Evolutionary conservation across 1,140 invertebrate genomes (phyloP), one percentile per base, ranked within the genome.

Genomic region (Mercenaria mercenaria): DNA sequence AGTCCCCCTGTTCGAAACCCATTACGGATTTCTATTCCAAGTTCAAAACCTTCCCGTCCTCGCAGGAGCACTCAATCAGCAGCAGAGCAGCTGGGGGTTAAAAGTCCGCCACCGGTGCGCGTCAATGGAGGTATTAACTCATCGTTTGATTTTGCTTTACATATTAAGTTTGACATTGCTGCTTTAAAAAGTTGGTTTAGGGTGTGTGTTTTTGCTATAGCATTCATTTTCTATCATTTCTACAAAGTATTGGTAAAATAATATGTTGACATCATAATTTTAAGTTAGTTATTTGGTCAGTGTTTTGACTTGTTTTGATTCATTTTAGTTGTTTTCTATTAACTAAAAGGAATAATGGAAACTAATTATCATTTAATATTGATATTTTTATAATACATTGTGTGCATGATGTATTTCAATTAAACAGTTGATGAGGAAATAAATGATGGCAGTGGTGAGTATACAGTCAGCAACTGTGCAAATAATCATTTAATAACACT

Each of bases 61-160:
- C 77, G 84, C 41, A 92, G 83, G 74, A 92, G 80, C 67, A 64
- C 79, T 23, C 83, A 93, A 56, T 93, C 94, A 3, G 94, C 94
- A 77, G 93, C 90, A 59, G 91, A 94, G 80, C 94, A 94, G 87
- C 92, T 94, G 47, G 92, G 93, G 37, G 90, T 94, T n/a, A 94
- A 93, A 93, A 93, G 91, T 59, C 92, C 91, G 64, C 91, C 93
- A 72, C 91, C 92, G 74, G 80, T 91, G 89, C 82, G 88, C 89
- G 83, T 69, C 52, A 92, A 92, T 87, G 92, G 93, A 94, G 93
- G 93, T 94, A 94, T 91, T 84, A 15, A 80, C 37, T 80, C 83
- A 82, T 34, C 61, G 56, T 91, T 85, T 77, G 64, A 56, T 85
- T 90, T 67, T 81, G 3, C 2, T 61, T 81, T 26, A 56, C 29